Percentiles rank a stretch among this genome's conserved stretches.
These are phyloP conservation scores for Xenopus laevis DNA, from an alignment of 2,113 vertebrate genomes.

Conservation along the genomic window DNA sequence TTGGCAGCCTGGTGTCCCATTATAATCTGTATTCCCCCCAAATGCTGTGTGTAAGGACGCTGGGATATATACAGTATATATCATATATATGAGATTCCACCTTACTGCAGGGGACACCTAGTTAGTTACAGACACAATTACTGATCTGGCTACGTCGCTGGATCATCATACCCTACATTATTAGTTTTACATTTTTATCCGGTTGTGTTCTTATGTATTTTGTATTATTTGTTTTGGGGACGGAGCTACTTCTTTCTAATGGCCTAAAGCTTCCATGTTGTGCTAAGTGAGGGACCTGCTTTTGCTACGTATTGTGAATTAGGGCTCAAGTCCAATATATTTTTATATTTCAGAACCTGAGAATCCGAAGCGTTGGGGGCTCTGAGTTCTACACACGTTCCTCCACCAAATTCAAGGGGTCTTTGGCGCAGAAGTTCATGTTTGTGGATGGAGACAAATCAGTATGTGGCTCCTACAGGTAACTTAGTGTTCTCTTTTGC, in stretches of 20 bases:
- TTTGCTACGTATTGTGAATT: neutral
- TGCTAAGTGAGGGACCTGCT: neutral
- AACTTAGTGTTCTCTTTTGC: neutral
- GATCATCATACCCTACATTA: neutral
- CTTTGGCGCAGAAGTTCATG: slow-evolving; percentile 90
- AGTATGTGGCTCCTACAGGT: slow-evolving; percentile 93
- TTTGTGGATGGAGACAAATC: slow-evolving; percentile 91
- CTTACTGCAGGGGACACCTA: too few relatives aligned
- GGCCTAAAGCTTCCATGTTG: too few relatives aligned
- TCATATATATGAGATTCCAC: too few relatives aligned
- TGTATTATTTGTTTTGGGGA: too few relatives aligned
- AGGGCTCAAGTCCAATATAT: neutral
- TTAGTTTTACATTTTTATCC: neutral
- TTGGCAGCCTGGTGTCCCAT: too few relatives aligned
- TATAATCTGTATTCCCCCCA: too few relatives aligned
- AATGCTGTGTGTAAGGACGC: too few relatives aligned
- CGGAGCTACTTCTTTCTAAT: neutral
- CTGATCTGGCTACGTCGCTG: slow-evolving; percentile 14
- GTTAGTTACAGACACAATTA: neutral
- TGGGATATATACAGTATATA: too few relatives aligned
- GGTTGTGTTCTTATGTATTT: too few relatives aligned
- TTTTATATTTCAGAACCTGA: slow-evolving; percentile 72
- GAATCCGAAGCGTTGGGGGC: slow-evolving; percentile 76
- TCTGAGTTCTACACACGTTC: slow-evolving; percentile 78
- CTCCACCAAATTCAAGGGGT: slow-evolving; percentile 77